These are phyloP conservation scores for Guaruba guarouba DNA, from an alignment of 2,113 vertebrate genomes.

Conservation along the genomic window DNA sequence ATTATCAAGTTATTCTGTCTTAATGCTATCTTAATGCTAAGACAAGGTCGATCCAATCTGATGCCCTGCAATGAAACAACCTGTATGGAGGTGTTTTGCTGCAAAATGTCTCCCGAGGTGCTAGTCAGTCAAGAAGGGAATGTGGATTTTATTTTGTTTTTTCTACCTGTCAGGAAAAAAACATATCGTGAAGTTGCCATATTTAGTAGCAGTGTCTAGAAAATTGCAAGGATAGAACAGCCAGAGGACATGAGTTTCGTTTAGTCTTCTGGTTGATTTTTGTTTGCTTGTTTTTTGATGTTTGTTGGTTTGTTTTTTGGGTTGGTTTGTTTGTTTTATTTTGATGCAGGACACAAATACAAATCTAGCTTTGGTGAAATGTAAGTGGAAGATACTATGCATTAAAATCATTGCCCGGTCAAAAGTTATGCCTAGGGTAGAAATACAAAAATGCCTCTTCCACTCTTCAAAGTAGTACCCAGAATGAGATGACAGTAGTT, in stretches of 20 bases:
- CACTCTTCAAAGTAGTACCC: neutral
- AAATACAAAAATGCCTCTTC: neutral
- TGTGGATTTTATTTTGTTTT: neutral
- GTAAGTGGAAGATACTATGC: neutral
- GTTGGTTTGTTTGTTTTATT: neutral
- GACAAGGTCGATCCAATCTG: neutral
- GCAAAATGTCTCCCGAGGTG: neutral
- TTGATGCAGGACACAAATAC: neutral
- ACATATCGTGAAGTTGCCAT: neutral
- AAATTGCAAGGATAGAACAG: neutral
- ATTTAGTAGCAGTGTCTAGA: neutral
- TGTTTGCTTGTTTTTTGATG: neutral
- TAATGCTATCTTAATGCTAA: neutral
- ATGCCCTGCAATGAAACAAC: accelerated
- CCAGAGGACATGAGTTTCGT: neutral
- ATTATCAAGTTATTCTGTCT: neutral
- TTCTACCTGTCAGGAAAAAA: neutral
- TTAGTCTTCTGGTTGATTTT: no score
- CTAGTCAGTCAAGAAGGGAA: neutral
- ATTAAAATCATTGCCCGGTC: neutral
- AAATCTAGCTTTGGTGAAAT: neutral
- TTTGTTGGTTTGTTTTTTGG: neutral
- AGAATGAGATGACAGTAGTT: neutral
- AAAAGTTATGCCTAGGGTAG: neutral
- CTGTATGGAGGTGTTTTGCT: neutral